Evolutionary conservation across 2,888 invertebrate species (phyloP).

Genomic region (Ariolimax columbianus): DNA sequence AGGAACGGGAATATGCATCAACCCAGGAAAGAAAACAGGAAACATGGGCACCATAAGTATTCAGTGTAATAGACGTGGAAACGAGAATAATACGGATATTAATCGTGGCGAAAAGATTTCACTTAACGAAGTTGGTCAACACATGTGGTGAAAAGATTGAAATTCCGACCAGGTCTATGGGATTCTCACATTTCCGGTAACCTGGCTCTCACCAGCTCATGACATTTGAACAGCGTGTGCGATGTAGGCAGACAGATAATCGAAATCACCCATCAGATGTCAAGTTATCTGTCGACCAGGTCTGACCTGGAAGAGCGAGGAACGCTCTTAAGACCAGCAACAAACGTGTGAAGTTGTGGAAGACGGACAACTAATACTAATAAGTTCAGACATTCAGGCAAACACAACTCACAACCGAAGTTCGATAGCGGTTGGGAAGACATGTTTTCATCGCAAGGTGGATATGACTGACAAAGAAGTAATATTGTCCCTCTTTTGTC

Average conservation of each 20-base stretch:
- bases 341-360: background rate
- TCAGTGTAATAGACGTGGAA: background rate
- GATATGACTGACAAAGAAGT: too few species aligned
- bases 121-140: background rate
- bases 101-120: background rate
- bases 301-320: background rate
- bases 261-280: slow-evolving; percentile 10
- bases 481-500: too few species aligned
- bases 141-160: background rate
- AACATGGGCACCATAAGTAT: too few species aligned
- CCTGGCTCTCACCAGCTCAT: background rate
- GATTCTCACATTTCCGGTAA: background rate
- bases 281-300: slow-evolving; percentile 12
- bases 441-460: too few species aligned
- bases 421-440: too few species aligned
- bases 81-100: background rate
- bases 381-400: background rate
- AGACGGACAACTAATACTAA: background rate
- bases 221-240: background rate
- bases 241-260: background rate
- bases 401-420: background rate
- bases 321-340: background rate
- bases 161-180: background rate
- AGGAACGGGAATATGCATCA: too few species aligned
- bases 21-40: too few species aligned